Evolutionary conservation across 2,888 invertebrate species (phyloP).

Genomic region (Rhorus exstirpatorius): DNA sequence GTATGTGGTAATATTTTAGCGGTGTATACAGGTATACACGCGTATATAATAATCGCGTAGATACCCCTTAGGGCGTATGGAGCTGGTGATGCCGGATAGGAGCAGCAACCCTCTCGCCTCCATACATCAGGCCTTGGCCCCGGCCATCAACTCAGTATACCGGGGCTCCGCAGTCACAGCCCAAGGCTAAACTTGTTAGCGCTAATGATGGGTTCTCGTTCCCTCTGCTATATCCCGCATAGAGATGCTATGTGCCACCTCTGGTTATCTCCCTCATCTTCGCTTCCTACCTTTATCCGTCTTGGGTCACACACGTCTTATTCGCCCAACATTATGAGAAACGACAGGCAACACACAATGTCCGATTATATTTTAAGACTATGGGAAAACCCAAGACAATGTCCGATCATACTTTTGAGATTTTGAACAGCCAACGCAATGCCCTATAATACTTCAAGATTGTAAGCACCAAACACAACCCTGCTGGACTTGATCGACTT

Average conservation of each 20-base stretch:
- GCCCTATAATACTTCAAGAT: no score
- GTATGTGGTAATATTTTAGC: background rate
- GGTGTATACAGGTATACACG: background rate
- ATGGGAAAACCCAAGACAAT: no score
- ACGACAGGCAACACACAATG: no score
- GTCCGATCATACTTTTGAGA: no score
- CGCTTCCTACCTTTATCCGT: background rate
- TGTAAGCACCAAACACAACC: no score
- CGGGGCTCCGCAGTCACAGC: slow-evolving; percentile 62
- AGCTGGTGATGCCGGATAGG: slow-evolving; percentile 22
- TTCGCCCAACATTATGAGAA: no score
- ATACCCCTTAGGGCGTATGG: slow-evolving; percentile 17
- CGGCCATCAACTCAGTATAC: slow-evolving; percentile 12
- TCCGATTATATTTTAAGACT: background rate
- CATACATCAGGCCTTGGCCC: slow-evolving; percentile 5
- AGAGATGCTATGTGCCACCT: background rate
- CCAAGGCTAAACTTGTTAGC: slow-evolving; percentile 84
- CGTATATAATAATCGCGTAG: no score
- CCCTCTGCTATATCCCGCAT: slow-evolving; percentile 76
- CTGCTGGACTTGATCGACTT: no score
- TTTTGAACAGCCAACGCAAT: no score
- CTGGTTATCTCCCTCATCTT: background rate
- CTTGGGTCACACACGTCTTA: slow-evolving; percentile 22
- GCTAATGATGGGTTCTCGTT: slow-evolving; percentile 82
- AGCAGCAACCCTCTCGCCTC: background rate